Conservation (phyloP, 2,113 vertebrate species). For the Scortum barcoo region DNA sequence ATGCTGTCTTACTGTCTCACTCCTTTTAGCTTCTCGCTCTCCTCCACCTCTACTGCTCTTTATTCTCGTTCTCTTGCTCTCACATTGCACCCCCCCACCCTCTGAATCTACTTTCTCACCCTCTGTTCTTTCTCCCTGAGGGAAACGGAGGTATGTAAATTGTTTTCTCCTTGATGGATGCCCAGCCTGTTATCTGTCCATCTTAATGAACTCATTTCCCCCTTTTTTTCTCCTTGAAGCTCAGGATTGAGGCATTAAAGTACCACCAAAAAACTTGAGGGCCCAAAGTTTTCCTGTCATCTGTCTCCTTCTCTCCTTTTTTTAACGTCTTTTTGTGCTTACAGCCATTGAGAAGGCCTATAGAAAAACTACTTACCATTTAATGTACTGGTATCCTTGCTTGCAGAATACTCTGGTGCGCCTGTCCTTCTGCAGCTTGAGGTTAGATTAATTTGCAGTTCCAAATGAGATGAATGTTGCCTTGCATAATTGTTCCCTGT, state of each 20-base stretch:
- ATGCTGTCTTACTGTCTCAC: conserved; percentile 4
- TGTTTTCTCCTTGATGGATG: conserved; percentile 65
- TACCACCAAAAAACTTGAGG: conserved; percentile 3
- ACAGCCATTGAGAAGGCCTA: background rate
- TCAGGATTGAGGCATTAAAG: background rate
- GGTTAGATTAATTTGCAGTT: conserved; percentile 71
- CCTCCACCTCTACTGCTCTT: conserved; percentile 23
- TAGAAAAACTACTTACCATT: background rate
- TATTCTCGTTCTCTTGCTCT: conserved; percentile 23
- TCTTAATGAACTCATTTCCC: conserved; percentile 58
- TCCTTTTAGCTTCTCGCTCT: conserved; percentile 29
- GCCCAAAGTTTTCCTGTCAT: background rate
- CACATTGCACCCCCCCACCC: background rate
- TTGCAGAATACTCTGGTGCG: background rate
- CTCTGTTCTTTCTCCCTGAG: conserved; percentile 42
- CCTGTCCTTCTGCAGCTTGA: conserved; percentile 43
- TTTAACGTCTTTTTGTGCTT: background rate
- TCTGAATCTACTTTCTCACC: conserved; percentile 26
- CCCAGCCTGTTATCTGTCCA: conserved; percentile 54
- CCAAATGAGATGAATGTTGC: conserved; percentile 71
- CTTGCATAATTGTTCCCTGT: conserved; percentile 78
- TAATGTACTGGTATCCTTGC: conserved; percentile 4
- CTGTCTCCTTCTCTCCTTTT: background rate
- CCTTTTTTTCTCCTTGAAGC: conserved; percentile 13
- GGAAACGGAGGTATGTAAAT: conserved; percentile 74